These are phyloP conservation scores for Caenorhabditis becei DNA, from an alignment of 2,888 invertebrate genomes.

Conservation along the genomic window DNA sequence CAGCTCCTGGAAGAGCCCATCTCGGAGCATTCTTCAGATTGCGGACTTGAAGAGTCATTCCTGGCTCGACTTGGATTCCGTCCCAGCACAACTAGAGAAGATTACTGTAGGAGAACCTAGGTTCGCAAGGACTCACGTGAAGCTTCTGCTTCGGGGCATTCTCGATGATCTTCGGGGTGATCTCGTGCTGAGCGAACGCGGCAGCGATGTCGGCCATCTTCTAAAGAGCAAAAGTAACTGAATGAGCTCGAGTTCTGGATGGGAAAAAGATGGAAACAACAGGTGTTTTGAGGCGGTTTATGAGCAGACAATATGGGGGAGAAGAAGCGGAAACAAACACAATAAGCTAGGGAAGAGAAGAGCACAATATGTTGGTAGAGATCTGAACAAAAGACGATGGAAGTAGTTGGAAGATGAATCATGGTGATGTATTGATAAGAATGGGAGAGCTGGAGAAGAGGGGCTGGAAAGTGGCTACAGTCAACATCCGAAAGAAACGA, in stretches of 20 bases:
- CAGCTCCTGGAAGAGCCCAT: slow-evolving; percentile 70
- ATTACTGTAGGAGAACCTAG: not conserved
- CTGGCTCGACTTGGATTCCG: slow-evolving; percentile 79
- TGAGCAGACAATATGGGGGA: slow-evolving; percentile 37
- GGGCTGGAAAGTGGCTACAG: not conserved
- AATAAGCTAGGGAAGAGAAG: slow-evolving; percentile 8
- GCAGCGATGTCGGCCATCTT: slow-evolving; percentile 75
- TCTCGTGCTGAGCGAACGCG: slow-evolving; percentile 77
- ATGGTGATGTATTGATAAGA: not conserved
- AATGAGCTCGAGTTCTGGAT: not conserved
- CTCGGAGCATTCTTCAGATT: slow-evolving; percentile 81
- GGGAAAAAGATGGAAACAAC: slow-evolving; percentile 26
- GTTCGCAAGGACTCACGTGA: slow-evolving; percentile 42
- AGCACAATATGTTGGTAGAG: slow-evolving; percentile 3
- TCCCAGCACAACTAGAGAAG: slow-evolving; percentile 78
- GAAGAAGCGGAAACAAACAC: slow-evolving; percentile 16
- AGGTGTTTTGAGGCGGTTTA: slow-evolving; percentile 53
- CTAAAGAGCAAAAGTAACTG: not conserved
- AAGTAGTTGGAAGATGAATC: slow-evolving; percentile 12
- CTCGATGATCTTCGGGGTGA: slow-evolving; percentile 80
- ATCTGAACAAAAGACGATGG: not conserved
- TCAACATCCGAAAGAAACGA: too few species aligned
- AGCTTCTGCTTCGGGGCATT: slow-evolving; percentile 76
- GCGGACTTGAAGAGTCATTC: slow-evolving; percentile 74
- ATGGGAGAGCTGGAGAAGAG: too few species aligned